These are phyloP conservation scores for Trididemnum nubilum DNA, from an alignment of 23 tunicate genomes.

Conservation along the genomic window DNA sequence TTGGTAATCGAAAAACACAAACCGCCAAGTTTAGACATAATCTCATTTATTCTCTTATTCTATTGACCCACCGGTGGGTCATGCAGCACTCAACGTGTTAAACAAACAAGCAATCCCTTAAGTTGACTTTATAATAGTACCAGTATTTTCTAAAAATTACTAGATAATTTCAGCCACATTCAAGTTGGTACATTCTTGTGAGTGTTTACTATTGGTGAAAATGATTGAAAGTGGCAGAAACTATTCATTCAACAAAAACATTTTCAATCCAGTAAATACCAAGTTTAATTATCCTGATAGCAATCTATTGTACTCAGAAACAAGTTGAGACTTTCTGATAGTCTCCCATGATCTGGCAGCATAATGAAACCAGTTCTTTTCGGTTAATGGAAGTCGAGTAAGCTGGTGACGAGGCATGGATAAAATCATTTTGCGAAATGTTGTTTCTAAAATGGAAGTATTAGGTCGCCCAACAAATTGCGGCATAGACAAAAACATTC, in stretches of 20 bases:
- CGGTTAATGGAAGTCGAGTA: constrained; percentile 63
- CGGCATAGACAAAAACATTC: constrained; percentile 50
- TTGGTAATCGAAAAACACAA: not conserved
- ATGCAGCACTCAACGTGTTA: constrained; percentile 8
- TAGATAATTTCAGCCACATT: too few relatives aligned
- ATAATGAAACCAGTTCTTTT: constrained; percentile 95
- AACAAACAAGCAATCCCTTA: too few relatives aligned
- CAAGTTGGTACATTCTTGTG: too few relatives aligned
- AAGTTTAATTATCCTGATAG: constrained; percentile 33
- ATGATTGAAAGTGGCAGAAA: too few relatives aligned
- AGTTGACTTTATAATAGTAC: too few relatives aligned
- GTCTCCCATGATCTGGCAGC: constrained; percentile 97
- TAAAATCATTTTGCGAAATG: constrained; percentile 81
- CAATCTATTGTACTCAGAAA: constrained; percentile 81
- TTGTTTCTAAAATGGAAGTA: constrained; percentile 25
- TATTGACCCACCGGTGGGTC: constrained; percentile 23
- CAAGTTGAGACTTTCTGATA: constrained; percentile 74
- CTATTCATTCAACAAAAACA: too few relatives aligned
- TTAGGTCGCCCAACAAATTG: constrained; percentile 57
- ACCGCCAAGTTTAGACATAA: constrained; percentile 16
- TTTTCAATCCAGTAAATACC: too few relatives aligned
- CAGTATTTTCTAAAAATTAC: too few relatives aligned
- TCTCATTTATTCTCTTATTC: constrained; percentile 18
- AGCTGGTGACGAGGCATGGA: constrained; percentile 71
- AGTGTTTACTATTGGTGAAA: too few relatives aligned